These are phyloP conservation scores for Cantharis rustica DNA, from an alignment of 2,888 invertebrate species.

Conservation along the genomic window DNA sequence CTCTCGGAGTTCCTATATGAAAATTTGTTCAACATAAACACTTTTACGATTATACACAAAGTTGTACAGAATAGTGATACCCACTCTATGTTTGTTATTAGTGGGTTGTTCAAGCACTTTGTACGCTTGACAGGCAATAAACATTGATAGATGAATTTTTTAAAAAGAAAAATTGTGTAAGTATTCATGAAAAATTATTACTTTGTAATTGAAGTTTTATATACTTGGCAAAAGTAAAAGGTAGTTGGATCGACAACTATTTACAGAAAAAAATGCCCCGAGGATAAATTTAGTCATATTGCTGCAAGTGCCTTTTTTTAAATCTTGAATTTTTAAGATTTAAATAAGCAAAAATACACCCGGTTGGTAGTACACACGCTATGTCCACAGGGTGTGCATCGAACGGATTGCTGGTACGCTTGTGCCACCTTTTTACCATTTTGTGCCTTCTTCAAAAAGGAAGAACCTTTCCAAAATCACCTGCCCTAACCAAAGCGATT, in stretches of 20 bases:
- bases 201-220: neutral
- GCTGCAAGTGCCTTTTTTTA: neutral
- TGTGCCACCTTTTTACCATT: too few species aligned
- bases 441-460: neutral
- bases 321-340: neutral
- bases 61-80: neutral
- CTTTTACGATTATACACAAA: neutral
- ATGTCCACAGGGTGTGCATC: neutral
- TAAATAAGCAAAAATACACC: too few species aligned
- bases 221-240: neutral
- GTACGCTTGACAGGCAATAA: slow-evolving; percentile 3
- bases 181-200: neutral
- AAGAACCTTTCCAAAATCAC: neutral
- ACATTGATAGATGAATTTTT: slow-evolving; percentile 5
- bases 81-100: slow-evolving; percentile 5
- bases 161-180: neutral
- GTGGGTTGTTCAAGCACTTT: slow-evolving; percentile 1
- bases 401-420: too few species aligned
- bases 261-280: neutral
- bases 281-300: neutral
- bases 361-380: neutral
- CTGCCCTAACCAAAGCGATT: neutral
- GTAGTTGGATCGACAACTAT: neutral
- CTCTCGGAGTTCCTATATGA: neutral
- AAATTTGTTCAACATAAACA: neutral